phyloP scores from a whole-genome alignment of 2,113 vertebrate species.

The Cephalopterus ornatus region DNA sequence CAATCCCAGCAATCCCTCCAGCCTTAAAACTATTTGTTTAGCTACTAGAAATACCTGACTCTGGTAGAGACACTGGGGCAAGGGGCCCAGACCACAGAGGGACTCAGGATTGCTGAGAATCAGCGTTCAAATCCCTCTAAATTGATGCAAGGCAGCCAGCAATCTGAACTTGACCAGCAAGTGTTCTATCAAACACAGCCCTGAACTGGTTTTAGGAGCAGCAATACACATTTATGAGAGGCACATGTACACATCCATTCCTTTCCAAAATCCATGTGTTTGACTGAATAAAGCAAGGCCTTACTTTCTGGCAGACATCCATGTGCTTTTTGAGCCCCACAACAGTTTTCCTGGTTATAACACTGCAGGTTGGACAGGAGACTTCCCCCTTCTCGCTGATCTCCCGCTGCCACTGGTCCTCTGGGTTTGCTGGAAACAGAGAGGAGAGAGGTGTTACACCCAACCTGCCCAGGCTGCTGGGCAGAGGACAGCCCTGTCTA shows the following conservation, averaged over 20 bases:
- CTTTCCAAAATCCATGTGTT: background rate
- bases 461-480: background rate
- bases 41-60: background rate
- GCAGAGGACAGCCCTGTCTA: background rate
- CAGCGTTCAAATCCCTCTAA: background rate
- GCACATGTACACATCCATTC: background rate
- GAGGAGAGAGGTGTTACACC: background rate
- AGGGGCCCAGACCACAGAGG: background rate
- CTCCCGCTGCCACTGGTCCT: constrained; percentile 87
- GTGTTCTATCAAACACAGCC: background rate
- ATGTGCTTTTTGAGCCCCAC: constrained; percentile 95
- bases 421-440: constrained; percentile 70
- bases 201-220: background rate
- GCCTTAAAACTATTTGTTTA: background rate
- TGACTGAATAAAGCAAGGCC: background rate
- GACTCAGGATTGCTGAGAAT: background rate
- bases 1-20: background rate
- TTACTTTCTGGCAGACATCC: constrained; percentile 96
- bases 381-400: constrained; percentile 91
- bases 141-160: background rate
- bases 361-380: constrained; percentile 88
- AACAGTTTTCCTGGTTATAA: constrained; percentile 90
- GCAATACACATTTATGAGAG: background rate
- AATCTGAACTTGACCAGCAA: background rate
- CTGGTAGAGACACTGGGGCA: background rate